phyloP scores from a whole-genome alignment of 1,140 invertebrate species.

The Tenebrio molitor region DNA sequence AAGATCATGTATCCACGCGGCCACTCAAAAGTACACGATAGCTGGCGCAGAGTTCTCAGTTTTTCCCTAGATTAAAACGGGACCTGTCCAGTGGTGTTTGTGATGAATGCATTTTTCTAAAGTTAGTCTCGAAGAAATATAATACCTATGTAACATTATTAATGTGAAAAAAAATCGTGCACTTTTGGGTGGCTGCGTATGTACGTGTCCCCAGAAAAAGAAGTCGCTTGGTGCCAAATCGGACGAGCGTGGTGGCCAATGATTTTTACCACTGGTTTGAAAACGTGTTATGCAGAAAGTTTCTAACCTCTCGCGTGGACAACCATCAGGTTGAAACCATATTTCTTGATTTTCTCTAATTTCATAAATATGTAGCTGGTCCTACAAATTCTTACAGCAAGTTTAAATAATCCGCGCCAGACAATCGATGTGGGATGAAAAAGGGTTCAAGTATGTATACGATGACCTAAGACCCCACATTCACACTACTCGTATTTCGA shows the following conservation, averaged over 20 bases:
- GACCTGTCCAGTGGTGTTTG: too few species aligned
- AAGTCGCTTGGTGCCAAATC: too few species aligned
- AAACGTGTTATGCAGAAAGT: constrained; percentile 49
- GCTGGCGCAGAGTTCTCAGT: too few species aligned
- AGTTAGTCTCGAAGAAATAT: too few species aligned
- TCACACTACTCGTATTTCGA: background rate
- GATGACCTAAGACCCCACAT: background rate
- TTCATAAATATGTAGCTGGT: background rate
- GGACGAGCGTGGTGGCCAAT: constrained; percentile 59
- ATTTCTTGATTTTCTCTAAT: background rate
- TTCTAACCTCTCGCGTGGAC: too few species aligned
- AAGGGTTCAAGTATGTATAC: background rate
- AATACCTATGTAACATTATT: too few species aligned
- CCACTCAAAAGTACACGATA: too few species aligned
- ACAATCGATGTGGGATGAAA: background rate
- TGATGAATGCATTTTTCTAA: too few species aligned
- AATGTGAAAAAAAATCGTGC: too few species aligned
- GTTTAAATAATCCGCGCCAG: background rate
- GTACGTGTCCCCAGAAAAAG: constrained; percentile 58
- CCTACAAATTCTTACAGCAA: background rate
- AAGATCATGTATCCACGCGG: too few species aligned
- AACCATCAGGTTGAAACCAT: background rate
- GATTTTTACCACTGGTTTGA: constrained; percentile 52
- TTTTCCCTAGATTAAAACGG: too few species aligned
- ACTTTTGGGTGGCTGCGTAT: too few species aligned